These are phyloP conservation scores for Drosophila nebulosa DNA, from an alignment of 1,140 invertebrate species.

Conservation along the genomic window DNA sequence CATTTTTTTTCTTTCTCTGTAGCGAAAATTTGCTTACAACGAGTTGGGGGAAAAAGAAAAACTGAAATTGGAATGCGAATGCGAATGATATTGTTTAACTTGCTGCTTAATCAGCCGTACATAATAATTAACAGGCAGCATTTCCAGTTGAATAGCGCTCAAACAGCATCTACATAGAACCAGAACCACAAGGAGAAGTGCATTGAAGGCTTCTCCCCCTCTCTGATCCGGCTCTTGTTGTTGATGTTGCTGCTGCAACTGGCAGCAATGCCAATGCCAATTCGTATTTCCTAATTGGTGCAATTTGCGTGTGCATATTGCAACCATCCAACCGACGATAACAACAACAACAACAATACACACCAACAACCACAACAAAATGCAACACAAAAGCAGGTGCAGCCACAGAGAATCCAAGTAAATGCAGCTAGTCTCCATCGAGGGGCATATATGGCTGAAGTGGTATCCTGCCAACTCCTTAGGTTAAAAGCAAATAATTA, in stretches of 20 bases:
- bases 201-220: constrained; percentile 30
- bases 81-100: neutral
- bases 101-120: constrained; percentile 65
- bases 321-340: constrained; percentile 34
- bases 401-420: constrained; percentile 16
- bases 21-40: neutral
- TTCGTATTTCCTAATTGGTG: constrained; percentile 65
- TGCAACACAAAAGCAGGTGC: constrained; percentile 60
- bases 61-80: neutral
- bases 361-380: constrained; percentile 31
- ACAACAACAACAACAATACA: constrained; percentile 15
- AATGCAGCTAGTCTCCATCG: neutral
- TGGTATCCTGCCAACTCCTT: neutral
- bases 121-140: constrained; percentile 62
- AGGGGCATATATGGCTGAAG: neutral
- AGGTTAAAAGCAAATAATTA: neutral
- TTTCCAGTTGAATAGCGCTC: constrained; percentile 45
- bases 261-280: constrained; percentile 43
- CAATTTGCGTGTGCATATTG: constrained; percentile 76
- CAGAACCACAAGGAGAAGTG: constrained; percentile 28
- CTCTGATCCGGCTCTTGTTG: constrained; percentile 8
- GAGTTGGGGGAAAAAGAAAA: neutral
- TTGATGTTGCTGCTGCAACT: constrained; percentile 22
- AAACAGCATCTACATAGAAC: constrained; percentile 41
- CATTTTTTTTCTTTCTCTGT: neutral